phyloP scores from a whole-genome alignment of 2,888 invertebrate species.

The Pristionchus entomophagus region DNA sequence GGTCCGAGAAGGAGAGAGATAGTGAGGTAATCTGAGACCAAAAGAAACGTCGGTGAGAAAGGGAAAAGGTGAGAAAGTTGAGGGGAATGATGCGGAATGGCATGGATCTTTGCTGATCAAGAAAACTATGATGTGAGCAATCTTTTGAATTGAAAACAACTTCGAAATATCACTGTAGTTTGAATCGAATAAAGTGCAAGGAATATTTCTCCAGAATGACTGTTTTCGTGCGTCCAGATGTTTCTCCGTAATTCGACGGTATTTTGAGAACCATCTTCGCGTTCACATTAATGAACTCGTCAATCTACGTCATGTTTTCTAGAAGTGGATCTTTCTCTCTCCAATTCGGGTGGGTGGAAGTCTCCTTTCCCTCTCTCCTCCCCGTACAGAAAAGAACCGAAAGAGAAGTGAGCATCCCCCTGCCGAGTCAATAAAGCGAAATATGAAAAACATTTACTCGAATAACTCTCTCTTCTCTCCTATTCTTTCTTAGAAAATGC shows the following conservation, averaged over 20 bases:
- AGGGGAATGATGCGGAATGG: not conserved
- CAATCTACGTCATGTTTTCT: not conserved
- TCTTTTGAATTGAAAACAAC: no score
- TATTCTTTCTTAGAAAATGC: not conserved
- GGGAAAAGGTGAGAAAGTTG: not conserved
- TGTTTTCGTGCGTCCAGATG: not conserved
- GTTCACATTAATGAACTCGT: no score
- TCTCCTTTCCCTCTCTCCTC: not conserved
- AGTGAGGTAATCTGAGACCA: not conserved
- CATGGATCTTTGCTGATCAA: no score
- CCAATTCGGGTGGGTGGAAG: not conserved
- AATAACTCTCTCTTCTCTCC: no score
- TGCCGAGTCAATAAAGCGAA: constrained; percentile 18
- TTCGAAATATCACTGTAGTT: no score
- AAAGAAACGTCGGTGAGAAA: not conserved
- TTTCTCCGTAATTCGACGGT: no score
- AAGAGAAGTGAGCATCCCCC: not conserved
- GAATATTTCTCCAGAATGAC: not conserved
- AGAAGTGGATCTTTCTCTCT: not conserved
- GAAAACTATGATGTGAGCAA: no score
- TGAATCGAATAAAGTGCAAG: no score
- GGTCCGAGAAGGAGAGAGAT: no score
- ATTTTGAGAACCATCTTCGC: not conserved
- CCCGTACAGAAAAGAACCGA: constrained; percentile 4
- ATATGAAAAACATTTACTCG: constrained; percentile 16